phyloP scores from a whole-genome alignment of 2,888 invertebrate genomes.

The Cheiracanthium punctorium region DNA sequence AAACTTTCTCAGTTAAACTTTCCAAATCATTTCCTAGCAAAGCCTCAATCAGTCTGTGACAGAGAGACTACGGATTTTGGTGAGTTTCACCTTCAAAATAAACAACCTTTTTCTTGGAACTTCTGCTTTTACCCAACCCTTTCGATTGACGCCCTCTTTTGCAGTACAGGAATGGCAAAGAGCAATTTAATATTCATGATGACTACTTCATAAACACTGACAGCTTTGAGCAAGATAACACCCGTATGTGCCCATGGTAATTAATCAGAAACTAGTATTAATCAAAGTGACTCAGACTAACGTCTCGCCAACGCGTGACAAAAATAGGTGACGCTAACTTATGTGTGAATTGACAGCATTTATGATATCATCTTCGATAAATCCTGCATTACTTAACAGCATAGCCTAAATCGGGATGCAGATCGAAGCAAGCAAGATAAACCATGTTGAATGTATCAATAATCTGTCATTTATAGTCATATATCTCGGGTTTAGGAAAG shows the following conservation, averaged over 20 bases:
- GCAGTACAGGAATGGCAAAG: background rate
- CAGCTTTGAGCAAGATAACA: background rate
- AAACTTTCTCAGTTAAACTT: too few relatives aligned
- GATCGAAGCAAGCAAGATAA: constrained; percentile 16
- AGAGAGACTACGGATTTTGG: too few relatives aligned
- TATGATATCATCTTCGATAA: background rate
- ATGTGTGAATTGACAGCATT: background rate
- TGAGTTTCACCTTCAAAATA: too few relatives aligned
- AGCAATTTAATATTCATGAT: constrained; percentile 9
- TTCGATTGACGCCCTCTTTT: background rate
- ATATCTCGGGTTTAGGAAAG: too few relatives aligned
- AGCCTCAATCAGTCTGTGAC: too few relatives aligned
- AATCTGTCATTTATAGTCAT: too few relatives aligned
- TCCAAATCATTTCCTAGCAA: too few relatives aligned
- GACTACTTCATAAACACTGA: constrained; percentile 3
- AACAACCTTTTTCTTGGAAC: too few relatives aligned
- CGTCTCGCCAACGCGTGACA: background rate
- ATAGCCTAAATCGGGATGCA: background rate
- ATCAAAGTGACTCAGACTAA: background rate
- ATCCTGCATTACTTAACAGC: background rate
- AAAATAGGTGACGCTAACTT: background rate
- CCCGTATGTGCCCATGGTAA: background rate
- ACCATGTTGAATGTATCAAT: too few relatives aligned
- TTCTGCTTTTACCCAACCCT: too few relatives aligned
- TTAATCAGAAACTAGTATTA: constrained; percentile 9